Conservation (phyloP, 1,140 invertebrate genomes). For the Zaprionus camerounensis region DNA sequence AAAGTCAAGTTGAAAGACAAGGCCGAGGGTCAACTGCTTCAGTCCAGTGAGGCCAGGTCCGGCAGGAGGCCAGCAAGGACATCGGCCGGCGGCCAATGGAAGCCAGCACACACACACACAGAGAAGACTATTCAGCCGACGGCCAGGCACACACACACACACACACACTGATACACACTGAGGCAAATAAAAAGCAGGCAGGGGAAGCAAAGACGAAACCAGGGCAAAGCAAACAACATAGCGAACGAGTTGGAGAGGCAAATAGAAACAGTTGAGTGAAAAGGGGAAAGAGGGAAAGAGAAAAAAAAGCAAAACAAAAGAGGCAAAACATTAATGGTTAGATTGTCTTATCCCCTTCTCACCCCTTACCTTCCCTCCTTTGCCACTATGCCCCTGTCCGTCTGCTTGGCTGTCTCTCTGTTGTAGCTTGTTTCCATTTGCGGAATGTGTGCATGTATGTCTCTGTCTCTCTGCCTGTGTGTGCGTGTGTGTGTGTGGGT, state of each 20-base stretch:
- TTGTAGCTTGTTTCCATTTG: conserved; percentile 27
- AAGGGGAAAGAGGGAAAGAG: not conserved
- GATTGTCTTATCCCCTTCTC: conserved; percentile 14
- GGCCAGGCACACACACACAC: conserved; percentile 33
- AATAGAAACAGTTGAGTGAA: conserved; percentile 34
- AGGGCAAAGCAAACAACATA: conserved; percentile 45
- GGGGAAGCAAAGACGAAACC: conserved; percentile 8
- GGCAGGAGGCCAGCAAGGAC: conserved; percentile 19
- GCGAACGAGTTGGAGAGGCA: conserved; percentile 22
- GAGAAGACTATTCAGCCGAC: conserved; percentile 52
- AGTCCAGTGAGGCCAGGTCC: conserved; percentile 8
- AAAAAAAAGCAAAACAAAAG: conserved; percentile 22
- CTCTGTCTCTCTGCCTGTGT: not conserved
- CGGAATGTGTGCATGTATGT: conserved; percentile 8
- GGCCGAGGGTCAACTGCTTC: conserved; percentile 68
- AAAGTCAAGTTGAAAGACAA: conserved; percentile 81
- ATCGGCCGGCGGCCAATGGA: conserved; percentile 16
- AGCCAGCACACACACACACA: conserved; percentile 44
- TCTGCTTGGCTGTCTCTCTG: not conserved
- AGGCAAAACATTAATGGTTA: conserved; percentile 70
- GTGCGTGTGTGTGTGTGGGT: conserved; percentile 17
- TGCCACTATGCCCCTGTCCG: not conserved
- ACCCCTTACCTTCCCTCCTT: not conserved
- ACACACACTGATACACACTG: conserved; percentile 11
- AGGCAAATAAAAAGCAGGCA: conserved; percentile 10